phyloP scores from a whole-genome alignment of 1,140 invertebrate species.

The Cotesia vestalis region DNA sequence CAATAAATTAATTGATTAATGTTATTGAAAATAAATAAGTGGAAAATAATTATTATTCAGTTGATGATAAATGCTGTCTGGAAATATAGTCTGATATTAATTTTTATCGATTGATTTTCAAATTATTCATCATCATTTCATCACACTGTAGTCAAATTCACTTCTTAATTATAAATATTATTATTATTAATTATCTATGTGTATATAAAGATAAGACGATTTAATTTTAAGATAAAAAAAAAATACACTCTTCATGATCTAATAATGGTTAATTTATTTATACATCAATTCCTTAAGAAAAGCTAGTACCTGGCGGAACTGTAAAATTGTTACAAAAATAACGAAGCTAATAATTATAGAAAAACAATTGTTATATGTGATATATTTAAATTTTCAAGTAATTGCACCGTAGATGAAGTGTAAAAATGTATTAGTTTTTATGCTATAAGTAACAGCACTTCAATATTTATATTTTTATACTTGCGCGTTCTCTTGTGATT shows the following conservation, averaged over 20 bases:
- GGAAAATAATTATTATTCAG: not conserved
- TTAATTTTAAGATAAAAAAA: conserved; percentile 58
- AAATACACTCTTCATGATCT: conserved; percentile 62
- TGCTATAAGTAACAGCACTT: not conserved
- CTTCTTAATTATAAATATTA: conserved; percentile 12
- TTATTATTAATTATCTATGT: conserved; percentile 54
- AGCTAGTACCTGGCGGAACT: not conserved
- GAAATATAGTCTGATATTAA: no score
- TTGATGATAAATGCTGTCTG: not conserved
- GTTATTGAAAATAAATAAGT: no score
- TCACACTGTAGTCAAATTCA: conserved; percentile 29
- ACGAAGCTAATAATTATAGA: not conserved
- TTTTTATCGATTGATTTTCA: conserved; percentile 1
- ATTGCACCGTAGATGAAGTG: not conserved
- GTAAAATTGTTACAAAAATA: conserved; percentile 6
- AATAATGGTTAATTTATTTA: conserved; percentile 41
- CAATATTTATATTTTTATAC: not conserved
- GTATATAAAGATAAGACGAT: conserved; percentile 62
- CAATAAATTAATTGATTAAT: no score
- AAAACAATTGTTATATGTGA: not conserved
- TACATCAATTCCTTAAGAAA: conserved; percentile 17
- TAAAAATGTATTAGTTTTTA: not conserved
- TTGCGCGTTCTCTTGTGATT: no score
- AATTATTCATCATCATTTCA: conserved; percentile 13
- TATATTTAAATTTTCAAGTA: not conserved